Percentiles rank a stretch among this genome's conserved stretches.
Evolutionary conservation across 2,797 vertebrate genomes (phyloP).

Genomic region (Diceros bicornis): DNA sequence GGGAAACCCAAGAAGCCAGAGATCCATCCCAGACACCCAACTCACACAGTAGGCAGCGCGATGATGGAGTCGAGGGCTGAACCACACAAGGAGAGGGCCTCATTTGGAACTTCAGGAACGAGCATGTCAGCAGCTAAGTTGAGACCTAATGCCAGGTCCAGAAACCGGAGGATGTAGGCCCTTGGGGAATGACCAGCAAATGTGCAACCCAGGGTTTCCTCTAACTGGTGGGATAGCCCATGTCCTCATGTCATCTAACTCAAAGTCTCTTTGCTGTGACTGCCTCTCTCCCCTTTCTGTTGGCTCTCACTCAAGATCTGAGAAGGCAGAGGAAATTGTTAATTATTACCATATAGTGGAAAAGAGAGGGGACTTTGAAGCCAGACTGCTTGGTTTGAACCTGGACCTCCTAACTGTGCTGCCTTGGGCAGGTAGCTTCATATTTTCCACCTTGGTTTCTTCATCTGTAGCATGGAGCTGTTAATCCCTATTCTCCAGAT

Average conservation of each 20-base stretch:
- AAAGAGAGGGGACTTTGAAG: neutral
- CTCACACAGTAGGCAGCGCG: accelerated
- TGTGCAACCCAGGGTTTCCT: neutral
- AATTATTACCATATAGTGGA: neutral
- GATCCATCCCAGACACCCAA: neutral
- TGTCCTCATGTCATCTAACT: neutral
- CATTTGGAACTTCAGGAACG: neutral
- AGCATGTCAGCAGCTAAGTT: neutral
- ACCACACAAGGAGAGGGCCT: accelerated
- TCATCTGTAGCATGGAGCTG: neutral
- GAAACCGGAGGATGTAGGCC: neutral
- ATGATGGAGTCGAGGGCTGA: accelerated
- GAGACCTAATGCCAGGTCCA: neutral
- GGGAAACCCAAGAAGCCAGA: neutral
- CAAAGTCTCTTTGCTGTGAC: neutral
- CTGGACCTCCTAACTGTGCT: neutral
- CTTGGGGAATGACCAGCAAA: neutral
- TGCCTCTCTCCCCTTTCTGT: neutral
- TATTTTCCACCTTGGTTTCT: neutral
- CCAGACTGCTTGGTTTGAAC: neutral
- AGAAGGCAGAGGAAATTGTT: slow-evolving; percentile 49
- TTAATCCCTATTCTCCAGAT: neutral
- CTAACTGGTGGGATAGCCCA: neutral
- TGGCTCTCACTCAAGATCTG: slow-evolving; percentile 40
- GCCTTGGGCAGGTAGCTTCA: neutral